Conservation (phyloP, 2,113 vertebrate genomes). For the Plecturocebus donacophilus region DNA sequence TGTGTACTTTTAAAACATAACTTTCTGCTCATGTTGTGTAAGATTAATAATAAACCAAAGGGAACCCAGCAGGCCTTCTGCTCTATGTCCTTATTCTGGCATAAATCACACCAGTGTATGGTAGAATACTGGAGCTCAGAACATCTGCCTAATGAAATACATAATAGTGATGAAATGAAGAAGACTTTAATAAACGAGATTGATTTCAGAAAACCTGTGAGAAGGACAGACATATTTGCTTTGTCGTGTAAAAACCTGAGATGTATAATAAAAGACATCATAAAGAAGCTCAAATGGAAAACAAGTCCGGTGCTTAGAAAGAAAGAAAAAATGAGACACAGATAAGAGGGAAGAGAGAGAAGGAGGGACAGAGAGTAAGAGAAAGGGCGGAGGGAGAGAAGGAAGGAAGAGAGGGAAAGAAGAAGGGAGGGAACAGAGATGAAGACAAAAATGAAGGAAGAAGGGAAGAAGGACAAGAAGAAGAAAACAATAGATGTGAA, state of each 20-base stretch:
- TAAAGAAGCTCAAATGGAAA: background rate
- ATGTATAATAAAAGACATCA: background rate
- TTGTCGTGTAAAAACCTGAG: background rate
- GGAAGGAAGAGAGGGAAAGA: accelerated
- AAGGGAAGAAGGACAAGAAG: background rate
- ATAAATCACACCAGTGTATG: background rate
- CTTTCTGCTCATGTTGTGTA: background rate
- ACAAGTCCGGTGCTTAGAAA: background rate
- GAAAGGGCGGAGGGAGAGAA: background rate
- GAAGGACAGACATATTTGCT: background rate
- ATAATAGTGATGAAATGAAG: background rate
- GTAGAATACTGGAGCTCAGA: background rate
- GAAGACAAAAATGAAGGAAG: no score
- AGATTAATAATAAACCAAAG: background rate
- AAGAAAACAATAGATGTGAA: background rate
- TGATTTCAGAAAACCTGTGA: background rate
- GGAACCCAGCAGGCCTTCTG: background rate
- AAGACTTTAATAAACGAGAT: background rate
- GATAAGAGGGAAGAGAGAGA: background rate
- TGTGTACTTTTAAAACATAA: background rate
- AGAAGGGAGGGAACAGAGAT: background rate
- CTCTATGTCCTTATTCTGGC: background rate
- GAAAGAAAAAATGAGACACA: background rate
- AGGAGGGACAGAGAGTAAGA: background rate
- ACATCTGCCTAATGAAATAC: background rate